Evolutionary conservation across 2,888 invertebrate species (phyloP).

Genomic region (Cordilura impudica): DNA sequence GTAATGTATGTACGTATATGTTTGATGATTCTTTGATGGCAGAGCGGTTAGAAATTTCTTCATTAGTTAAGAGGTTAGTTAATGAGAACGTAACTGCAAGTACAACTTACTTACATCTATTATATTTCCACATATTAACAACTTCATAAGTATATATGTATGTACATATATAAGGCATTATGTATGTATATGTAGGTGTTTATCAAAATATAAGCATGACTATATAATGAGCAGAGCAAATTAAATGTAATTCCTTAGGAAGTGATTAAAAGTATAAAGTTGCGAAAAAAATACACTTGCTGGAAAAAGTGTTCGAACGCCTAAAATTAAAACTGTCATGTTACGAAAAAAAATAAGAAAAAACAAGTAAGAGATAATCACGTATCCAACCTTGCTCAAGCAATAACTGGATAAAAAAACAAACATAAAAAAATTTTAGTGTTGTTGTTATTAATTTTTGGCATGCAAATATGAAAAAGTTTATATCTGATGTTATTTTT

Average conservation of each 20-base stretch:
- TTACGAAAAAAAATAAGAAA: no score
- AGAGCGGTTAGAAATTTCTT: not conserved
- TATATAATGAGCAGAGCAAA: conserved; percentile 7
- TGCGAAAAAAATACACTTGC: not conserved
- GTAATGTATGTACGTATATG: conserved; percentile 2
- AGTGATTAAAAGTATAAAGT: conserved; percentile 44
- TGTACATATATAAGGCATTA: no score
- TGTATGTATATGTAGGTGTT: not conserved
- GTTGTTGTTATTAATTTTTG: no score
- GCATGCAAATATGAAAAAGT: no score
- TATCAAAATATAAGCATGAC: not conserved
- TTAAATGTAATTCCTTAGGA: conserved; percentile 30
- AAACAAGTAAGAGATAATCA: no score
- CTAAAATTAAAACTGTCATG: no score
- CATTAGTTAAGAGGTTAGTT: conserved; percentile 56
- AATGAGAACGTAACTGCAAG: conserved; percentile 59
- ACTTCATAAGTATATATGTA: not conserved
- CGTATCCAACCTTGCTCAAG: no score
- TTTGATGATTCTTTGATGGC: not conserved
- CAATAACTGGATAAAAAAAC: no score
- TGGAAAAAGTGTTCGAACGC: not conserved
- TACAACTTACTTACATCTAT: not conserved
- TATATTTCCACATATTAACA: conserved; percentile 19
- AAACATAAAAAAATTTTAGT: no score
- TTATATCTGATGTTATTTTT: no score